Conservation (phyloP, 2,113 vertebrate genomes). For the Strix uralensis region DNA sequence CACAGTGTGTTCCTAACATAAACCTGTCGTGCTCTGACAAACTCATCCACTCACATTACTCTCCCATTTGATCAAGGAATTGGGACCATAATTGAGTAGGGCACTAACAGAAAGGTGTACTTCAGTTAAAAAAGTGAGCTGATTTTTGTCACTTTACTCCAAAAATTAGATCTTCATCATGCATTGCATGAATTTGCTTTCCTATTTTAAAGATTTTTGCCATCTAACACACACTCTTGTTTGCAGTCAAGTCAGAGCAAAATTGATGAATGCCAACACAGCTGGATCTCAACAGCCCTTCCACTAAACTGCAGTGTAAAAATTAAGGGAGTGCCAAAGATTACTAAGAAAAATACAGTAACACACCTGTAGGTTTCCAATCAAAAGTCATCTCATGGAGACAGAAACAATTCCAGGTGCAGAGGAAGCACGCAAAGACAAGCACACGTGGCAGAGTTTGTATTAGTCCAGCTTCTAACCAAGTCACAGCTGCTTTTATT, state of each 20-base stretch:
- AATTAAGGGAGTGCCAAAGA: slow-evolving; percentile 4
- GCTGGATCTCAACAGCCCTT: slow-evolving; percentile 52
- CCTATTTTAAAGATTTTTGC: not conserved
- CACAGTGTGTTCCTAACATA: not conserved
- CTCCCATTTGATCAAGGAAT: not conserved
- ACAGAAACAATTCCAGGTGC: slow-evolving; percentile 28
- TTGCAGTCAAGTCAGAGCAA: slow-evolving; percentile 15
- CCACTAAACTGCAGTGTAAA: not conserved
- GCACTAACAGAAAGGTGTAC: not conserved
- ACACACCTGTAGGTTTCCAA: slow-evolving; percentile 2
- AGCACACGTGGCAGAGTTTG: not conserved
- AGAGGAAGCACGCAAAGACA: not conserved
- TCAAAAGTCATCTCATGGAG: not conserved
- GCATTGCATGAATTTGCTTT: not conserved
- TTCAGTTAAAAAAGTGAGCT: not conserved
- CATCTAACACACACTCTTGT: not conserved
- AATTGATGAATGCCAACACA: slow-evolving; percentile 42
- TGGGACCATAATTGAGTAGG: not conserved
- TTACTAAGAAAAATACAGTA: slow-evolving; percentile 10
- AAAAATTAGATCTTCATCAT: not conserved
- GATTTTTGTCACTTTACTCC: not conserved
- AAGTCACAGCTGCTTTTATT: not conserved
- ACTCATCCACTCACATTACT: not conserved
- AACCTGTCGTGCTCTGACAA: not conserved
- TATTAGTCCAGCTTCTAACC: not conserved